Conservation (phyloP, 2,888 invertebrate genomes). For the Megamerina dolium region DNA sequence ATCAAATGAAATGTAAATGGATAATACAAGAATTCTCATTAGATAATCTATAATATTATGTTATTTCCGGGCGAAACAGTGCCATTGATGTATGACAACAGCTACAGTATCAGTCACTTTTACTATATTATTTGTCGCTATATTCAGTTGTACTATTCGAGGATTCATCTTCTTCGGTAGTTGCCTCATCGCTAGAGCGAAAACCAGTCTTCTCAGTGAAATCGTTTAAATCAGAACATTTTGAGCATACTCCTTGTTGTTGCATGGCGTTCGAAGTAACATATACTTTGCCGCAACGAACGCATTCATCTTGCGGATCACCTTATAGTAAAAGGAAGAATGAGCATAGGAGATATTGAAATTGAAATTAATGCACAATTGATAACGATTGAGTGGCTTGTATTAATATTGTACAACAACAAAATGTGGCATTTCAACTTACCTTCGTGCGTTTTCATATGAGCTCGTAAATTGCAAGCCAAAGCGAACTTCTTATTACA, state of each 20-base stretch:
- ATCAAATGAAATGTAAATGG: too few relatives aligned
- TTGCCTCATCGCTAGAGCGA: conserved; percentile 38
- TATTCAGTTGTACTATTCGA: conserved; percentile 42
- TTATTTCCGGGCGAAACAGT: too few relatives aligned
- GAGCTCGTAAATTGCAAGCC: conserved; percentile 66
- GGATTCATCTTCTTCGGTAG: conserved; percentile 43
- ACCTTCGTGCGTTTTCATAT: conserved; percentile 71
- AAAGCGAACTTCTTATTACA: conserved; percentile 68
- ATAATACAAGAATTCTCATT: too few relatives aligned
- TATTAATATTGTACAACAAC: too few relatives aligned
- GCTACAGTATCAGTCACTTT: too few relatives aligned
- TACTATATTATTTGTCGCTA: too few relatives aligned
- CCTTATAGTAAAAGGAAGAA: conserved; percentile 39
- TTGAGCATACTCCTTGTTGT: conserved; percentile 45
- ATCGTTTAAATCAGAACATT: conserved; percentile 36
- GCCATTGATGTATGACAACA: too few relatives aligned
- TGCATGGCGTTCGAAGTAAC: conserved; percentile 40
- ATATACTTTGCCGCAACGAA: conserved; percentile 55
- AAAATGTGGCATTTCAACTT: conserved; percentile 27
- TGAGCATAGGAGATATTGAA: conserved; percentile 14
- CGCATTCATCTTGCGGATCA: conserved; percentile 58
- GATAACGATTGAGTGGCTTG: too few relatives aligned
- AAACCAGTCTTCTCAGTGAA: conserved; percentile 33
- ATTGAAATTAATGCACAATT: conserved; percentile 15
- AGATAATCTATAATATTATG: too few relatives aligned